Evolutionary conservation across 1,140 invertebrate genomes (phyloP), one percentile per base, ranked within the genome.

Genomic region (Colletes gigas): DNA sequence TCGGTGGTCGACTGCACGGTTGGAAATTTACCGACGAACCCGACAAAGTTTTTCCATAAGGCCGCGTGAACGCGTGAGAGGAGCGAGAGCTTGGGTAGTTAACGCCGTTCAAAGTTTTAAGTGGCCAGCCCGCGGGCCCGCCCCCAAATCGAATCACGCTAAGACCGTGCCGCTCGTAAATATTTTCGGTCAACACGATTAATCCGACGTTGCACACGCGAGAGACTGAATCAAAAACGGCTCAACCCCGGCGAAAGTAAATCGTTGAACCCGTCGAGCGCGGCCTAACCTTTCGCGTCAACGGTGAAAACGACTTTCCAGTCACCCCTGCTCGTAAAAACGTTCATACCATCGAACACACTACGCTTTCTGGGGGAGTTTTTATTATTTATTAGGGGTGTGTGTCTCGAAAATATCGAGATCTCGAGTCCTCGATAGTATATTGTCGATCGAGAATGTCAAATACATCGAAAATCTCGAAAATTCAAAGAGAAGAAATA

Each of bases 1-100:
- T 41, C 52, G 10, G 7, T 50, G 30, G 17, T 30, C 47, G 50
- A 4, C 21, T 14, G 30, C 21, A 7, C 10, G 8, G 63, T 17
- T 30, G 30, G 14, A 65, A 55, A 73, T 73, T 73, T 55, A 55
- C n/a, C 3, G 19, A 9, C 7, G 68, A 72, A 47, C 15, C 19
- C 6, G 12, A 2, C 1, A 73, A 63, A 65, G 39, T 79, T 79
- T 73, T 44, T 55, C 77, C 69, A 73, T 65, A 73, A 79, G 39
- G 19, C 7, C 52, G 52, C 39, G 52, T 3, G 19, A 8, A 39
- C 15, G 41, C 55, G 21, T 3, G 4, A 14, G 39, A 9, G 47
- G 69, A 55, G 19, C 19, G 10, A n/a, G 14, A 41, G 12, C 8
- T 0, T 0, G n/a, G 14, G 4, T 55, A 72, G 59, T 79, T 73